Conservation (phyloP, 2,888 invertebrate species). For the Pyrochroa serraticornis region DNA sequence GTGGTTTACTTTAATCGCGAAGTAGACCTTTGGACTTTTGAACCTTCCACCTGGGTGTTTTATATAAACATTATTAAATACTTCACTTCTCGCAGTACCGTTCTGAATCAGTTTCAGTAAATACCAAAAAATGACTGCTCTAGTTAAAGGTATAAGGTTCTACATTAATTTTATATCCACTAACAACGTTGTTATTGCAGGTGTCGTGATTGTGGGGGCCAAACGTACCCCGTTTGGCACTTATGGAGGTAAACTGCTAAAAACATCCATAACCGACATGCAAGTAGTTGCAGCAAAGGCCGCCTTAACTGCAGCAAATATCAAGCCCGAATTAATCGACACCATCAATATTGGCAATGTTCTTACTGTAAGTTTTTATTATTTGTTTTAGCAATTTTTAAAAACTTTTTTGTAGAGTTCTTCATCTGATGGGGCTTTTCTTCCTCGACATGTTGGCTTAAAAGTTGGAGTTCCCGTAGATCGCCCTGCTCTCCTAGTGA, state of each 20-base stretch:
- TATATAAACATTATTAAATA: no score
- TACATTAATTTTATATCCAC: no score
- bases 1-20: no score
- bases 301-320: conserved; percentile 76
- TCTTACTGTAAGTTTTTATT: conserved; percentile 54
- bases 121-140: conserved; percentile 32
- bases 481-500: conserved; percentile 84
- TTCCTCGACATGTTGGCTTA: conserved; percentile 87
- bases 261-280: conserved; percentile 76
- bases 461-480: conserved; percentile 85
- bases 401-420: conserved; percentile 62
- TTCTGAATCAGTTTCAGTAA: no score
- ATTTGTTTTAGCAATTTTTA: background rate
- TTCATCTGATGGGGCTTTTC: conserved; percentile 82
- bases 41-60: no score
- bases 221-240: conserved; percentile 97
- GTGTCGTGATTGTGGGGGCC: conserved; percentile 91
- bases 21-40: no score
- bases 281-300: conserved; percentile 82
- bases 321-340: conserved; percentile 87
- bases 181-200: conserved; percentile 57
- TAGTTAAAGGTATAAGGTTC: conserved; percentile 37
- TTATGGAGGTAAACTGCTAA: conserved; percentile 84
- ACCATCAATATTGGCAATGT: conserved; percentile 91
- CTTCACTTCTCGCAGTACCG: no score